Evolutionary conservation across 2,797 vertebrate species (phyloP).

Genomic region (Intellagama lesueurii): DNA sequence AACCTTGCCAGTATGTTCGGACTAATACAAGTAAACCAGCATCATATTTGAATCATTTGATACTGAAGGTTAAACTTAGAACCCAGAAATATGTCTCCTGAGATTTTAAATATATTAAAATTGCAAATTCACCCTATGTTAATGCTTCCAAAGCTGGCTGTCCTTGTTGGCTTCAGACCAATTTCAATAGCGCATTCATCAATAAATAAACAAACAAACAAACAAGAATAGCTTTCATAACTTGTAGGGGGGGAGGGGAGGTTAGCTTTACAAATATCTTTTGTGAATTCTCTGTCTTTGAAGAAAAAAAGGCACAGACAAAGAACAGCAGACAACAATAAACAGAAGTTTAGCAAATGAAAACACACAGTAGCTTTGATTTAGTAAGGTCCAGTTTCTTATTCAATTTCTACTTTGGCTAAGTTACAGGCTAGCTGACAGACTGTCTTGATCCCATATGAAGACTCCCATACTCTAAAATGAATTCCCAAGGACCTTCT

Average conservation of each 20-base stretch:
- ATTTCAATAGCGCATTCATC: slow-evolving; percentile 45
- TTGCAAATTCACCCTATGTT: slow-evolving; percentile 25
- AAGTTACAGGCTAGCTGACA: background rate
- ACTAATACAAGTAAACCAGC: background rate
- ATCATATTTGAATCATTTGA: background rate
- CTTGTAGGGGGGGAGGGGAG: background rate
- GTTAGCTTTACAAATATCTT: background rate
- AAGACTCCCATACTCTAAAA: background rate
- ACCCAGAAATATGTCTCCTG: slow-evolving; percentile 12
- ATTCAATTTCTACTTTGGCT: background rate
- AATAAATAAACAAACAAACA: background rate
- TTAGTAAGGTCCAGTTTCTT: background rate
- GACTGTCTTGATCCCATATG: background rate
- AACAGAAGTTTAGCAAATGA: background rate
- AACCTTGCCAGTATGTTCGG: no score
- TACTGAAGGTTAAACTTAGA: background rate
- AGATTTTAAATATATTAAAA: slow-evolving; percentile 28
- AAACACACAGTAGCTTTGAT: background rate
- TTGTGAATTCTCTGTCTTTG: background rate
- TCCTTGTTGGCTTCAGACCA: slow-evolving; percentile 17
- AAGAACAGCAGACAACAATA: background rate
- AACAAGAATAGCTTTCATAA: background rate
- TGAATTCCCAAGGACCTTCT: background rate
- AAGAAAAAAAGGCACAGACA: background rate
- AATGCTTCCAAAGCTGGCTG: slow-evolving; percentile 26